These are phyloP conservation scores for Standfussiana lucernea DNA, from an alignment of 2,888 invertebrate genomes.

Conservation along the genomic window DNA sequence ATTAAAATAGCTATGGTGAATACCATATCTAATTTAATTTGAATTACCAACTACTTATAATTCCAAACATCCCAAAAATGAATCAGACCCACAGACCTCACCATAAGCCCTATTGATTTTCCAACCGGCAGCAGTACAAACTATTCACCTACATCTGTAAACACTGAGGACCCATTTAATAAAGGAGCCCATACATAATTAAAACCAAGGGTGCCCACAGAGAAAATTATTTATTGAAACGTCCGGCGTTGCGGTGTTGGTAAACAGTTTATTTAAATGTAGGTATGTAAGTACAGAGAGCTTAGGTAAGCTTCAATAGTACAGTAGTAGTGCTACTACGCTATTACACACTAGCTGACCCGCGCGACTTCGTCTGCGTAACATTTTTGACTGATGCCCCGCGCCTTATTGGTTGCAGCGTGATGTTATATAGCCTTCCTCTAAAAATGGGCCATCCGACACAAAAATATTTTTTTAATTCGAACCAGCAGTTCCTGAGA, in stretches of 20 bases:
- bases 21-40: too few relatives aligned
- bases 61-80: not conserved
- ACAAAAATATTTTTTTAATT: too few relatives aligned
- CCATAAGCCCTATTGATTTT: slow-evolving; percentile 38
- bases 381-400: too few relatives aligned
- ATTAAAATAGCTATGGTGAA: too few relatives aligned
- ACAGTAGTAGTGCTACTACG: too few relatives aligned
- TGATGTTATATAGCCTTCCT: too few relatives aligned
- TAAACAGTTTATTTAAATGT: slow-evolving; percentile 17
- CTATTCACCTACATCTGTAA: slow-evolving; percentile 15
- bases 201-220: slow-evolving; percentile 40
- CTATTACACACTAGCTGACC: too few relatives aligned
- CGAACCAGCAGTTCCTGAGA: too few relatives aligned
- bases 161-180: slow-evolving; percentile 37
- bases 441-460: too few relatives aligned
- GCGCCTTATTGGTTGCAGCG: too few relatives aligned
- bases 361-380: too few relatives aligned
- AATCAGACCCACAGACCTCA: slow-evolving; percentile 3
- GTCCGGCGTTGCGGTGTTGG: slow-evolving; percentile 25
- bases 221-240: slow-evolving; percentile 54
- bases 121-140: slow-evolving; percentile 10
- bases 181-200: slow-evolving; percentile 52
- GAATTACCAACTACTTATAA: not conserved
- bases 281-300: not conserved
- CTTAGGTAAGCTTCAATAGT: too few relatives aligned